Conservation (phyloP, 2,888 invertebrate species). For the Hemistola chrysoprasaria region DNA sequence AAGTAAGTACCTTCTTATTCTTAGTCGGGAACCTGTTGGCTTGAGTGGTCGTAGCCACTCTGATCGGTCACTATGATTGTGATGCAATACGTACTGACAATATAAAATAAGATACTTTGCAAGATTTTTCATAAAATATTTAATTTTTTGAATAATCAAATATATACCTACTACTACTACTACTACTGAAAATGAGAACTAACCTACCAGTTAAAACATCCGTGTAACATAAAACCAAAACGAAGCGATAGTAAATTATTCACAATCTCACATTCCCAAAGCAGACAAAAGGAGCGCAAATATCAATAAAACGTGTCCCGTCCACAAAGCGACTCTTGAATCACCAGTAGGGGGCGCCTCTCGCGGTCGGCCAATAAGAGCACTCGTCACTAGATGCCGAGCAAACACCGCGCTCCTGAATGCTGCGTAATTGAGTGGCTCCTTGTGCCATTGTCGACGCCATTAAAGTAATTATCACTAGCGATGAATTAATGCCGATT, state of each 20-base stretch:
- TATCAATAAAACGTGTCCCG: slow-evolving; percentile 31
- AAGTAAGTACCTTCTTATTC: too few relatives aligned
- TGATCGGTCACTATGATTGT: too few relatives aligned
- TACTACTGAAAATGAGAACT: too few relatives aligned
- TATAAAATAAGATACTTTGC: too few relatives aligned
- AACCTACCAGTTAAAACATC: too few relatives aligned
- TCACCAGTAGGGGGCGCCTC: slow-evolving; percentile 39
- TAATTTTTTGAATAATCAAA: too few relatives aligned
- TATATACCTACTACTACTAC: too few relatives aligned
- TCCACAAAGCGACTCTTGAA: slow-evolving; percentile 26
- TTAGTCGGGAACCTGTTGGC: too few relatives aligned
- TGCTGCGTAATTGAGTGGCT: slow-evolving; percentile 73
- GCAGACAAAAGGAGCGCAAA: slow-evolving; percentile 42
- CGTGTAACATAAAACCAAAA: neutral
- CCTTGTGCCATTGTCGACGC: slow-evolving; percentile 64
- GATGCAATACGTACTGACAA: too few relatives aligned
- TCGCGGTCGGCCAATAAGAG: slow-evolving; percentile 64
- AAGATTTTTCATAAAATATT: too few relatives aligned
- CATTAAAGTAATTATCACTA: slow-evolving; percentile 71
- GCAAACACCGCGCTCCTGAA: slow-evolving; percentile 68
- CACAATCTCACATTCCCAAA: slow-evolving; percentile 35
- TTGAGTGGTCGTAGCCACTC: too few relatives aligned
- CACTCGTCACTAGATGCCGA: slow-evolving; percentile 44
- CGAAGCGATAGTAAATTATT: slow-evolving; percentile 17
- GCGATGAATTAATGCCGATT: slow-evolving; percentile 63